Conservation (phyloP, 2,113 vertebrate genomes). For the Erythrolamprus reginae region DNA sequence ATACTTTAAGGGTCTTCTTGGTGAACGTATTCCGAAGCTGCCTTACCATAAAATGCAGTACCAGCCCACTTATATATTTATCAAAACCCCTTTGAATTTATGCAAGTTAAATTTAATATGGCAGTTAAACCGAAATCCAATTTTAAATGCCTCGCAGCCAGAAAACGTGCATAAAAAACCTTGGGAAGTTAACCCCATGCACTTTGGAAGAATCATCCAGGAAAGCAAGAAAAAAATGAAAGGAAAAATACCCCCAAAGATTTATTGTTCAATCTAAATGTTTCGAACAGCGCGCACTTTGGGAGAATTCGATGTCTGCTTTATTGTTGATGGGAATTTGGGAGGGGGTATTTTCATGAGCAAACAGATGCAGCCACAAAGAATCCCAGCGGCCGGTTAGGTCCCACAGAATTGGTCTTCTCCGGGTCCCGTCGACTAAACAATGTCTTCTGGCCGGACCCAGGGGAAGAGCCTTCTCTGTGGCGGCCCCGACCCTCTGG, state of each 20-base stretch:
- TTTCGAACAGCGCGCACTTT: background rate
- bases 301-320: background rate
- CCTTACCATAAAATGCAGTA: background rate
- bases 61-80: background rate
- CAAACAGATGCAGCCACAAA: too few species aligned
- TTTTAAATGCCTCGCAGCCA: background rate
- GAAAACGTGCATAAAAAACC: background rate
- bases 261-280: background rate
- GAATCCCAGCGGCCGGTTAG: too few species aligned
- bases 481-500: too few species aligned
- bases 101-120: background rate
- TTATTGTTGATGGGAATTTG: too few species aligned
- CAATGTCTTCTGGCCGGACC: too few species aligned
- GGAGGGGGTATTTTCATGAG: too few species aligned
- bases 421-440: too few species aligned
- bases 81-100: background rate
- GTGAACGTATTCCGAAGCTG: background rate
- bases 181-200: background rate
- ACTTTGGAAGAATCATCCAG: background rate
- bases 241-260: background rate
- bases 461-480: too few species aligned
- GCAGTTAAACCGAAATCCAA: background rate
- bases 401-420: too few species aligned
- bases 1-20: background rate
- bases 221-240: too few species aligned